A percentile compares a stretch with the other conserved stretches of the same genome.
Conservation (phyloP, 2,113 vertebrate genomes). For the Brachionichthys hirsutus region DNA sequence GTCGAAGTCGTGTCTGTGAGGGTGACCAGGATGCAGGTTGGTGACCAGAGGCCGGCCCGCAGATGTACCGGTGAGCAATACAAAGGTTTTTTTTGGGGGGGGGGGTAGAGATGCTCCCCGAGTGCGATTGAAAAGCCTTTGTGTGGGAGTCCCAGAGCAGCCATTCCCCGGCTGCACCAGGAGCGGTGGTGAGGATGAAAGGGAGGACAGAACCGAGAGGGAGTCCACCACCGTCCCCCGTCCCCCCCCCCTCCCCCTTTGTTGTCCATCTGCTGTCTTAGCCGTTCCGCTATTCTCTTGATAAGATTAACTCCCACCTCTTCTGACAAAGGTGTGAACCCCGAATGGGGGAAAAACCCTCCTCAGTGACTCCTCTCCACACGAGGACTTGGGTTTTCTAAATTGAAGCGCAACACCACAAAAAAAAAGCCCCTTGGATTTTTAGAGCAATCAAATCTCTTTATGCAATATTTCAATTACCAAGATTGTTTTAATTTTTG, state of each 20-base stretch:
- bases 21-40: constrained; percentile 11
- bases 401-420: constrained; percentile 6
- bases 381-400: constrained; percentile 23
- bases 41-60: constrained; percentile 45
- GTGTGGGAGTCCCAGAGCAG: constrained; percentile 40
- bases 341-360: constrained; percentile 26
- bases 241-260: constrained; percentile 38
- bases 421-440: constrained; percentile 30
- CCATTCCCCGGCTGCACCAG: constrained; percentile 33
- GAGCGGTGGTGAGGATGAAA: constrained; percentile 63
- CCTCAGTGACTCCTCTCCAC: constrained; percentile 4
- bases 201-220: constrained; percentile 44
- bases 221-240: constrained; percentile 48
- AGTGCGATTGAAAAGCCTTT: constrained; percentile 47
- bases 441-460: not conserved
- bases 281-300: constrained; percentile 36
- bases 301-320: constrained; percentile 36
- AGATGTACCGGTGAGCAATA: constrained; percentile 50
- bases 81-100: no score
- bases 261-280: constrained; percentile 72
- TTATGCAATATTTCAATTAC: not conserved
- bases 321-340: constrained; percentile 51
- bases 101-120: constrained; percentile 49
- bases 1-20: constrained; percentile 3
- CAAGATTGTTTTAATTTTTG: no score